Percentiles rank a stretch among this genome's conserved stretches.
Conservation (phyloP, 1,140 invertebrate species). For the Bilobella aurantiaca region DNA sequence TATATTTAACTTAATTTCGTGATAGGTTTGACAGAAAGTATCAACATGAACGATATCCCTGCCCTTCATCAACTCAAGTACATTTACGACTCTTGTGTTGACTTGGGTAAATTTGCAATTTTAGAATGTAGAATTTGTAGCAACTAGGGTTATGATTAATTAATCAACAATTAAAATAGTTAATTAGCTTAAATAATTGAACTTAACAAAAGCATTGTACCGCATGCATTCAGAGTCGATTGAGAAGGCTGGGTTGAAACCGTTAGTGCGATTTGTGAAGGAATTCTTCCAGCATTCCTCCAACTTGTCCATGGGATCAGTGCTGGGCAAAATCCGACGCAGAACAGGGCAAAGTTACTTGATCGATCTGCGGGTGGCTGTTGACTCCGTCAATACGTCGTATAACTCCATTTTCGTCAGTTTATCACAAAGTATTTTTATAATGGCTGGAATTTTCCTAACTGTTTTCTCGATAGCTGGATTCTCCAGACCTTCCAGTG, state of each 20-base stretch:
- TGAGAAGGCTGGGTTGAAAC: conserved; percentile 21
- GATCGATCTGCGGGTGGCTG: conserved; percentile 21
- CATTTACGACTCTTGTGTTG: conserved; percentile 30
- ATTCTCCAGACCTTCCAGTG: conserved; percentile 28
- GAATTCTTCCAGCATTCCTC: conserved; percentile 16
- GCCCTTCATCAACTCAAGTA: conserved; percentile 28
- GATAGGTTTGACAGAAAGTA: conserved; percentile 24
- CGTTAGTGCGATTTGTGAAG: conserved; percentile 18
- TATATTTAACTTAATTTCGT: not conserved
- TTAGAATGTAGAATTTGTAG: not conserved
- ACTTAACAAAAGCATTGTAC: not conserved
- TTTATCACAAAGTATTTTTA: not conserved
- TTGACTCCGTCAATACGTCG: conserved; percentile 24
- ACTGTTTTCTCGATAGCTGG: conserved; percentile 15
- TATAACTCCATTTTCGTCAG: conserved; percentile 28
- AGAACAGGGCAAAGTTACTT: conserved; percentile 28
- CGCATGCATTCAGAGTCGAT: conserved; percentile 14
- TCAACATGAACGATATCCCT: conserved; percentile 25
- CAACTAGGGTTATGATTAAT: too few relatives aligned
- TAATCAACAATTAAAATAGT: not conserved
- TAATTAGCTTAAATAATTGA: conserved; percentile 2
- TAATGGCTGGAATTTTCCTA: not conserved
- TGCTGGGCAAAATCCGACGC: conserved; percentile 22
- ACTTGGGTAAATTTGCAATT: conserved; percentile 18
- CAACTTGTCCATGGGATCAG: conserved; percentile 15